Conservation (phyloP, 2,113 vertebrate genomes). For the Diadophis punctatus region DNA sequence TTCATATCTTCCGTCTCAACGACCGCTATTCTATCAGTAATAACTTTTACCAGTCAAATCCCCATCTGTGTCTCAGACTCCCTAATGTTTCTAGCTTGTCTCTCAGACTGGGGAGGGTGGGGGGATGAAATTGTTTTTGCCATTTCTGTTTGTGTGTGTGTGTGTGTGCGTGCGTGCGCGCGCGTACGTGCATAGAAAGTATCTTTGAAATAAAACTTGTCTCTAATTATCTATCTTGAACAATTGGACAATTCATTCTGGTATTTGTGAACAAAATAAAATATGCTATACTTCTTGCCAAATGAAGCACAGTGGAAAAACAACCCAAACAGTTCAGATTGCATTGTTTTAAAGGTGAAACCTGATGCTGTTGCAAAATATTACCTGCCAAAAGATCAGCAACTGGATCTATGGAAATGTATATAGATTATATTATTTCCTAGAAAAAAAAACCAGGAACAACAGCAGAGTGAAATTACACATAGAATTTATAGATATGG, state of each 20-base stretch:
- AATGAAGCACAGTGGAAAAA: background rate
- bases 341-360: background rate
- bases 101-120: conserved; percentile 22
- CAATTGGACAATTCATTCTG: conserved; percentile 27
- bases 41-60: conserved; percentile 55
- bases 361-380: background rate
- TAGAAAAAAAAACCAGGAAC: background rate
- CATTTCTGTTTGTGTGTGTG: background rate
- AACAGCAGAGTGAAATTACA: background rate
- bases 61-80: conserved; percentile 51
- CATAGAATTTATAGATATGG: background rate
- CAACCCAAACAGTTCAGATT: background rate
- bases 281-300: conserved; percentile 13
- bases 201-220: conserved; percentile 34
- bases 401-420: background rate
- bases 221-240: background rate
- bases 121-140: conserved; percentile 30
- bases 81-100: conserved; percentile 47
- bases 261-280: conserved; percentile 14
- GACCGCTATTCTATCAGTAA: conserved; percentile 39
- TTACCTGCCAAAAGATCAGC: background rate
- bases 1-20: conserved; percentile 46
- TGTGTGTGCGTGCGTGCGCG: background rate
- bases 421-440: background rate
- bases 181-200: conserved; percentile 8